These are phyloP conservation scores for Dreissena polymorpha DNA, from an alignment of 1,140 invertebrate genomes.

Conservation along the genomic window DNA sequence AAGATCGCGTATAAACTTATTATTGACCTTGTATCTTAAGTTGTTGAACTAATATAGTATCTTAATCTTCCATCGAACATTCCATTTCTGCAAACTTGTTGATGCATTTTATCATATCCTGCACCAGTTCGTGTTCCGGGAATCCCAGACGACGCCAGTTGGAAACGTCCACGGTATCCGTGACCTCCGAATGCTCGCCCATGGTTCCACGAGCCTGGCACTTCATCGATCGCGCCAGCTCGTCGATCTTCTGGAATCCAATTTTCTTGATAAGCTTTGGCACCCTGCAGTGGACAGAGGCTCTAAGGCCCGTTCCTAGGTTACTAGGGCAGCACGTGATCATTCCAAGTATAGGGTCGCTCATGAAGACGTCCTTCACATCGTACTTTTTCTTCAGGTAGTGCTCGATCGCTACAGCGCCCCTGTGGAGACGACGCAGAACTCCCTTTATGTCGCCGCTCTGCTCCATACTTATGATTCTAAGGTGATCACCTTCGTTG, in stretches of 20 bases:
- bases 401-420: conserved; percentile 9
- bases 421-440: neutral
- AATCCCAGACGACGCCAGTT: conserved; percentile 23
- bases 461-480: conserved; percentile 97
- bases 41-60: neutral
- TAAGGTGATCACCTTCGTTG: conserved; percentile 98
- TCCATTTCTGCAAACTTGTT: conserved; percentile 13
- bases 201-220: conserved; percentile 20
- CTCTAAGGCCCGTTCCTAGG: conserved; percentile 25
- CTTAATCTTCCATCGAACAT: neutral
- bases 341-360: conserved; percentile 21
- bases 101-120: conserved; percentile 19
- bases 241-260: conserved; percentile 8
- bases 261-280: conserved; percentile 18
- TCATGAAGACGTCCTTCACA: neutral
- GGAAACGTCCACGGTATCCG: conserved; percentile 22
- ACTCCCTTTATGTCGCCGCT: conserved; percentile 79
- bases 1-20: too few relatives aligned
- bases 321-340: conserved; percentile 46
- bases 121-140: conserved; percentile 12
- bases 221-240: neutral
- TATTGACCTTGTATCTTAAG: too few relatives aligned
- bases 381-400: conserved; percentile 2
- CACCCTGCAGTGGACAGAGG: conserved; percentile 32
- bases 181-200: conserved; percentile 15